A percentile compares a stretch with the other conserved stretches of the same genome.
phyloP scores from a whole-genome alignment of 2,797 vertebrate species.

The Alectoris magna region DNA sequence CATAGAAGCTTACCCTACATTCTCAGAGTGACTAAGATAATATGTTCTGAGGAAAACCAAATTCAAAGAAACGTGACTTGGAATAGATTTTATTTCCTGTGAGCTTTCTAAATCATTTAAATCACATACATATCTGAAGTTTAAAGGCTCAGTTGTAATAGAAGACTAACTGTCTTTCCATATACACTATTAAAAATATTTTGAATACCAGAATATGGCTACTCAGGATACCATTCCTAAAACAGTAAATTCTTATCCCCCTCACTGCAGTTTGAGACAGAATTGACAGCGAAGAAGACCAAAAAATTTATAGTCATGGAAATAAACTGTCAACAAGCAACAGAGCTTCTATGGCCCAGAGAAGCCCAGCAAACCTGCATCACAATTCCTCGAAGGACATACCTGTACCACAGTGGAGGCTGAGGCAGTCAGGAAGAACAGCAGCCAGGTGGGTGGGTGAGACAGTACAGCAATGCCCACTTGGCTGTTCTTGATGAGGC shows the following conservation, averaged over 20 bases:
- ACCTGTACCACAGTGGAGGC: fast-evolving
- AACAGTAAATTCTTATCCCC: not conserved
- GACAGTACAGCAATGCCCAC: not conserved
- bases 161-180: not conserved
- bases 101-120: not conserved
- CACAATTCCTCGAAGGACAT: fast-evolving
- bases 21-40: not conserved
- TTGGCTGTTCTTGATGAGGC: not conserved
- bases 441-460: fast-evolving
- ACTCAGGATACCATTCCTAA: too few species aligned
- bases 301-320: not conserved
- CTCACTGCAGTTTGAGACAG: not conserved
- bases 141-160: not conserved
- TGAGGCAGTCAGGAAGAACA: fast-evolving
- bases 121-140: not conserved
- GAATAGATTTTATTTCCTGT: not conserved
- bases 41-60: not conserved
- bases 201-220: fast-evolving
- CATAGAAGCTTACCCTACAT: not conserved
- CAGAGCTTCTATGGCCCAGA: fast-evolving
- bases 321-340: fast-evolving
- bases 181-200: not conserved
- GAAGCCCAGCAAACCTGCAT: fast-evolving
- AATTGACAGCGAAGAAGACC: fast-evolving
- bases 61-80: not conserved